Percentiles rank a stretch among this genome's conserved stretches.
Evolutionary conservation across 2,888 invertebrate genomes (phyloP).

Genomic region (Acrobasis repandana): DNA sequence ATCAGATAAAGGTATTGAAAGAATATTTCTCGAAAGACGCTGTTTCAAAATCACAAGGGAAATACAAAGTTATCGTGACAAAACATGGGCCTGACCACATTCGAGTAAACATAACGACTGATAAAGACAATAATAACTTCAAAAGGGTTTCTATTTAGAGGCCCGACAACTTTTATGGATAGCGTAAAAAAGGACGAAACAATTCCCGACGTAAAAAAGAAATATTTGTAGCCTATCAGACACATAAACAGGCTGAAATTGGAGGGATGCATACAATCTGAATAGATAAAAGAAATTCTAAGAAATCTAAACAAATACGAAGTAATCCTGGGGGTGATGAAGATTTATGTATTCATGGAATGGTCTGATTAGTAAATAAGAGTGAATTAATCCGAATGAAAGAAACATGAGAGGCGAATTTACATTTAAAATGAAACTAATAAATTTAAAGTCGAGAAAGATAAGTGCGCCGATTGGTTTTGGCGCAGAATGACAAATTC

Average conservation of each 20-base stretch:
- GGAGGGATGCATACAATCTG: neutral
- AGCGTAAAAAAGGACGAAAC: slow-evolving; percentile 39
- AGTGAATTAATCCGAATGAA: slow-evolving; percentile 14
- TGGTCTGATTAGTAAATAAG: slow-evolving; percentile 9
- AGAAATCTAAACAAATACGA: neutral
- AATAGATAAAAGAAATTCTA: slow-evolving; percentile 6
- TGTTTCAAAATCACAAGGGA: slow-evolving; percentile 32
- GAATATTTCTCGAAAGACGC: slow-evolving; percentile 22
- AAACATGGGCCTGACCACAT: slow-evolving; percentile 28
- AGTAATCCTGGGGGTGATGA: neutral
- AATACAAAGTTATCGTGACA: slow-evolving; percentile 36
- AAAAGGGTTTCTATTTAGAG: slow-evolving; percentile 35
- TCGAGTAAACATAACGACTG: slow-evolving; percentile 39
- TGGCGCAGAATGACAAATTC: too few relatives aligned
- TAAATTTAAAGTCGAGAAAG: slow-evolving; percentile 21
- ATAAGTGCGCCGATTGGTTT: slow-evolving; percentile 15
- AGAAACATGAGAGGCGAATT: slow-evolving; percentile 17
- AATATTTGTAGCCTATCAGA: slow-evolving; percentile 16
- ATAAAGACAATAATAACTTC: slow-evolving; percentile 35
- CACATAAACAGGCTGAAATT: slow-evolving; percentile 2
- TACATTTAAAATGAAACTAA: slow-evolving; percentile 24
- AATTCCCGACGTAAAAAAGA: slow-evolving; percentile 17
- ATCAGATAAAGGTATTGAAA: slow-evolving; percentile 11
- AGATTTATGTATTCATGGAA: slow-evolving; percentile 7
- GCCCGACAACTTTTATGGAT: slow-evolving; percentile 38